phyloP scores from a whole-genome alignment of 1,140 invertebrate species.

The Antheraea mylitta region DNA sequence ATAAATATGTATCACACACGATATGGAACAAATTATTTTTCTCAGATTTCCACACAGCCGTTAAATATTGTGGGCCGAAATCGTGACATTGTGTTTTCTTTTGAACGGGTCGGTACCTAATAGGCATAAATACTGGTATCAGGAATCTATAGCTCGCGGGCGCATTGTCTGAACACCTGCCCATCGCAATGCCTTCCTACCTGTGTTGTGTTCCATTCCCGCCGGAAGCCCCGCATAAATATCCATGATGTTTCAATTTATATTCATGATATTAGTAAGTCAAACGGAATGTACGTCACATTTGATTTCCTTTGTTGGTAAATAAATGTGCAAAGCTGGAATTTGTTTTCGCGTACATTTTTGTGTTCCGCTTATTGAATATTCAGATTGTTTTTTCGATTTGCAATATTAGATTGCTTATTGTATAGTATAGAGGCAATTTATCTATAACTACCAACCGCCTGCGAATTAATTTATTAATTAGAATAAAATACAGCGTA shows the following conservation, averaged over 20 bases:
- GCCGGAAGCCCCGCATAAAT: constrained; percentile 65
- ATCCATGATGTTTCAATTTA: constrained; percentile 78
- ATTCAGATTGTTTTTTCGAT: neutral
- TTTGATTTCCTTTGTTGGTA: constrained; percentile 73
- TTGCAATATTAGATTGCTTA: neutral
- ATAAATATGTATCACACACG: neutral
- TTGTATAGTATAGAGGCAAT: neutral
- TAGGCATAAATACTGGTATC: constrained; percentile 74
- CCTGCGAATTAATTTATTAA: no score
- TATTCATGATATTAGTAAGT: constrained; percentile 78
- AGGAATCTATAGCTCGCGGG: constrained; percentile 63
- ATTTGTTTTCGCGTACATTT: neutral
- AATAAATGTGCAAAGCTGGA: constrained; percentile 38
- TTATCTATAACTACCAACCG: neutral
- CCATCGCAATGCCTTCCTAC: constrained; percentile 40
- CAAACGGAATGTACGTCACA: constrained; percentile 71
- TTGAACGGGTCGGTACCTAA: constrained; percentile 51
- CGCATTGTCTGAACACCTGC: constrained; percentile 72
- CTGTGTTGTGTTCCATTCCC: constrained; percentile 59
- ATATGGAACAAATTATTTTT: neutral
- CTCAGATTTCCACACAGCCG: neutral
- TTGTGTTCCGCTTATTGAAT: neutral
- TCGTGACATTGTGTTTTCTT: constrained; percentile 34
- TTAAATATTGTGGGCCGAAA: constrained; percentile 7
- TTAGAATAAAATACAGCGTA: no score